Base-by-base conservation (phyloP, 2,113 vertebrate genomes). In the Anser cygnoides region DNA sequence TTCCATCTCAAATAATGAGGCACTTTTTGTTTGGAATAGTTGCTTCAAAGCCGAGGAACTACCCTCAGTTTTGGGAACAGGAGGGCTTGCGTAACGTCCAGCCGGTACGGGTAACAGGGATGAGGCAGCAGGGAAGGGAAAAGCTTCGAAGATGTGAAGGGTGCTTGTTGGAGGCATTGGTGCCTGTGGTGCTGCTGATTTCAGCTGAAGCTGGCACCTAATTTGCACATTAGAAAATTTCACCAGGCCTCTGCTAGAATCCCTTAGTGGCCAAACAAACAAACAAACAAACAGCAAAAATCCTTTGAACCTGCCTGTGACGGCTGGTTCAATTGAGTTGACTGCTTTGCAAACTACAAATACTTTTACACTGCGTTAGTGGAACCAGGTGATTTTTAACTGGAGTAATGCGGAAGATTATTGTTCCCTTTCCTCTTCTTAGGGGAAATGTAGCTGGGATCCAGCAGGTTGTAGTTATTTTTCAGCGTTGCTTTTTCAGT, bases 401-500 rank as follows among this genome's bases (percentile, higher is more conserved):
- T 59, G 43, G 22, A 28, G 81, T 33, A 21, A 31, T 7, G 19
- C 72, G 31, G 16, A 31, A 83, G 61, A n/a, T 18, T 78, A 39
- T 16, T 78, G 14, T 25, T 66, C 31, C 11, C 7, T 62, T 91
- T 80, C 20, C 17, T 14, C 21, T 22, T 84, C 20, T 35, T 46
- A 63, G 17, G 8, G 28, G 62, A 54, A 76, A 52, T 21, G 6
- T 44, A 55, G 39, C 26, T 55, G 0, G 0, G 4, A 63, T 55
- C 29, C 19, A 68, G 37, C 25, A 44, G 18, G 28, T 44, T 62
- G 31, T 16, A 10, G 26, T 85, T 91, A 11, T 15, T 91, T 8
- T 68, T 87, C 21, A 16, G 13, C 76, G 28, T 33, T 72, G 11
- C 9, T 76, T 72, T 89, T 89, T 70, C 35, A 52, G 13, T 28